phyloP scores from a whole-genome alignment of 2,797 vertebrate species.

The Potorous gilbertii region DNA sequence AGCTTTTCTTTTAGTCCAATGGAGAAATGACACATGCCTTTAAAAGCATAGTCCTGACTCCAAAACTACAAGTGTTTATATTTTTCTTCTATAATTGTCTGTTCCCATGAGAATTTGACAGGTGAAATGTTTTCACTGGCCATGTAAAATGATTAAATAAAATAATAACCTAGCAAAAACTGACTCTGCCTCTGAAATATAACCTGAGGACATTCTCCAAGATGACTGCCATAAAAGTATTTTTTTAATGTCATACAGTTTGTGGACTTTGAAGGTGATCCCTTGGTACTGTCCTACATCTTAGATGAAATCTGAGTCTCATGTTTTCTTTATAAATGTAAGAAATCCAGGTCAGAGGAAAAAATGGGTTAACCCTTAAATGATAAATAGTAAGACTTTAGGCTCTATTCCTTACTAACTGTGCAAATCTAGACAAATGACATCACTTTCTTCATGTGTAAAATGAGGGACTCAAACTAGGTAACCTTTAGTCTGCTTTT shows the following conservation, averaged over 20 bases:
- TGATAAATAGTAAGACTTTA: background rate
- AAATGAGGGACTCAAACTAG: background rate
- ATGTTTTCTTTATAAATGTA: background rate
- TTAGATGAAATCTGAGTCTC: background rate
- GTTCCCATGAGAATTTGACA: background rate
- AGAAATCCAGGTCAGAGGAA: background rate
- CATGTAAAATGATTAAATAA: slow-evolving; percentile 44
- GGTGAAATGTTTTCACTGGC: slow-evolving; percentile 12
- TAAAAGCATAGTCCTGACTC: slow-evolving; percentile 34
- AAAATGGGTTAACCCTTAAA: background rate
- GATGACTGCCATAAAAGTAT: slow-evolving; percentile 43
- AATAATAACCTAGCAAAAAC: slow-evolving; percentile 47
- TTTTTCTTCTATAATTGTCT: slow-evolving; percentile 37
- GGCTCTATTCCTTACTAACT: background rate
- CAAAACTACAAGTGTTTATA: slow-evolving; percentile 45
- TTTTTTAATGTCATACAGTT: slow-evolving; percentile 4
- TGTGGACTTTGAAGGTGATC: background rate
- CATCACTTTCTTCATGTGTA: background rate
- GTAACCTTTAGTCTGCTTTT: background rate
- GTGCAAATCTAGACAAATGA: background rate
- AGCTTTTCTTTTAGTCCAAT: slow-evolving; percentile 44
- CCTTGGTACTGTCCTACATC: slow-evolving; percentile 5
- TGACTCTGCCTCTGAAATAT: background rate
- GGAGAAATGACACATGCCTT: background rate
- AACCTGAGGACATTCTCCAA: background rate